These are phyloP conservation scores for Drosophila hamatofila DNA, from an alignment of 2,888 invertebrate genomes.

Conservation along the genomic window DNA sequence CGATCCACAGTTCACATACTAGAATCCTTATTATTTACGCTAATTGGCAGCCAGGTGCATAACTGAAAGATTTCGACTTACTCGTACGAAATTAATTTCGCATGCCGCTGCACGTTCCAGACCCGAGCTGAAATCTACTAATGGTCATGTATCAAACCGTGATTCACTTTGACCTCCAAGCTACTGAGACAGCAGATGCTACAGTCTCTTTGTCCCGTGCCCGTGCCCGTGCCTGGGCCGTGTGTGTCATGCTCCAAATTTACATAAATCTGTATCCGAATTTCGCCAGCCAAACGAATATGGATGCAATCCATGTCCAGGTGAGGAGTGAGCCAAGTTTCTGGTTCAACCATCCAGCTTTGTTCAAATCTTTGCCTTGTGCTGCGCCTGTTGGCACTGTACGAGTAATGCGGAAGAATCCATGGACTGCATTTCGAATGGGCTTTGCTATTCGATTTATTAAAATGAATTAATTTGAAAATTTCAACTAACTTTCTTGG, in stretches of 20 bases:
- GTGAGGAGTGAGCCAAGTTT: constrained; percentile 62
- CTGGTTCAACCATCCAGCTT: constrained; percentile 62
- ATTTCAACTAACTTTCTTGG: constrained; percentile 54
- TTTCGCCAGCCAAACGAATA: constrained; percentile 60
- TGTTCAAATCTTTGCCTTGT: constrained; percentile 62
- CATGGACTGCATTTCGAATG: constrained; percentile 53
- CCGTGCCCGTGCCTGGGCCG: constrained; percentile 22
- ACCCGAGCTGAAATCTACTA: constrained; percentile 59
- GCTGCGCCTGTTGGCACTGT: constrained; percentile 26
- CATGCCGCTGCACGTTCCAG: constrained; percentile 78
- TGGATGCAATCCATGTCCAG: constrained; percentile 63
- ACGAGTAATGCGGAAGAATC: constrained; percentile 71
- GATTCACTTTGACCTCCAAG: constrained; percentile 80
- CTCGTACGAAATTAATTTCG: constrained; percentile 73
- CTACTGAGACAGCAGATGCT: constrained; percentile 12
- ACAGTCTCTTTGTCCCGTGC: constrained; percentile 27
- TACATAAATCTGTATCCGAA: constrained; percentile 82
- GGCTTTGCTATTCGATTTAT: constrained; percentile 66
- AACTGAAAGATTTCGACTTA: constrained; percentile 53
- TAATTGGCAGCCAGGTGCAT: constrained; percentile 82
- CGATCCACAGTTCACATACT: constrained; percentile 38
- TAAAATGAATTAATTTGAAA: constrained; percentile 82
- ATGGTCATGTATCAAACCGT: constrained; percentile 77
- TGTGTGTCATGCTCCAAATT: constrained; percentile 78
- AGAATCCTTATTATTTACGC: constrained; percentile 81